Conservation (phyloP, 2,888 invertebrate genomes). For the Megastigmus dorsalis region DNA sequence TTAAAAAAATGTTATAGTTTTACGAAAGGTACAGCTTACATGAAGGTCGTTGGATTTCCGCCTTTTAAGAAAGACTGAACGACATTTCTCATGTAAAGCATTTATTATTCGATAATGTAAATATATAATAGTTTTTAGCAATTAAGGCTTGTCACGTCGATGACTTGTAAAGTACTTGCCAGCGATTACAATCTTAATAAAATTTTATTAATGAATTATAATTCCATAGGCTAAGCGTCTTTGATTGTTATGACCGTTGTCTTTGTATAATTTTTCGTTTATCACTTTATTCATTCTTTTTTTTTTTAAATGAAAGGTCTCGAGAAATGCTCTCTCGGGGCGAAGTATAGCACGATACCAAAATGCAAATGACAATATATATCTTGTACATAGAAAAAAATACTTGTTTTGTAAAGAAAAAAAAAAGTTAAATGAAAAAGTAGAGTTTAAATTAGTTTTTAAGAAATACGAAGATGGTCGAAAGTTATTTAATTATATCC, state of each 20-base stretch:
- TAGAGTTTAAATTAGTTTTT: conserved; percentile 3
- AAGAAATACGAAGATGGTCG: conserved; percentile 1
- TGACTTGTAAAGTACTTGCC: conserved; percentile 1
- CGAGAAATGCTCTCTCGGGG: conserved; percentile 22
- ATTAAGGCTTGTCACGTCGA: conserved; percentile 8
- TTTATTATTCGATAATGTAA: conserved; percentile 34
- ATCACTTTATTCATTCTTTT: conserved; percentile 10
- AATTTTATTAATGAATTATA: conserved; percentile 22
- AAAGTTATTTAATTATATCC: neutral
- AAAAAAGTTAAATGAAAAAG: neutral
- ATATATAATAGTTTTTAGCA: conserved; percentile 13
- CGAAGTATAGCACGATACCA: conserved; percentile 43
- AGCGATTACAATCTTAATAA: conserved; percentile 10
- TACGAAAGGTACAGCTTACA: no score
- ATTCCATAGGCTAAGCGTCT: conserved; percentile 26
- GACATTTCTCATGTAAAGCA: conserved; percentile 32
- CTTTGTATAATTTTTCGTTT: conserved; percentile 36
- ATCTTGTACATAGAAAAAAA: conserved; percentile 48
- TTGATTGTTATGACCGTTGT: conserved; percentile 32
- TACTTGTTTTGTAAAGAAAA: neutral
- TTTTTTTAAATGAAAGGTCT: conserved; percentile 9
- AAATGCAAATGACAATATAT: conserved; percentile 47
- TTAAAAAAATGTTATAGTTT: no score
- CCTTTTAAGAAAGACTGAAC: conserved; percentile 9
- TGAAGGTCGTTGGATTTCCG: neutral